Evolutionary conservation across 2,113 vertebrate genomes (phyloP).

Genomic region (Phocoena sinus): DNA sequence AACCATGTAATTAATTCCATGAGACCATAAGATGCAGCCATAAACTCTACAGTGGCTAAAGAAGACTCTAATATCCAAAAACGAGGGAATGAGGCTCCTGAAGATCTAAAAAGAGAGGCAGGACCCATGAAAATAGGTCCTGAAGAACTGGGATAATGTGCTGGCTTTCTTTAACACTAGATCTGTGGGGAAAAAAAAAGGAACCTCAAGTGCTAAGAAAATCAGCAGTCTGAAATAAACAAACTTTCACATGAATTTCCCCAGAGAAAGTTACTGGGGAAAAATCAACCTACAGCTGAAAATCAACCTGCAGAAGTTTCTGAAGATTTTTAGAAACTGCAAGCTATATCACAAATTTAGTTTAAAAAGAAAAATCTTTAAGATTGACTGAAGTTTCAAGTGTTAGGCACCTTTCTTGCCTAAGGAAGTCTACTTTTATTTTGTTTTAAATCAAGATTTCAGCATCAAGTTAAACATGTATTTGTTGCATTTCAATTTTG

Average conservation of each 20-base stretch:
- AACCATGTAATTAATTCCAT: background rate
- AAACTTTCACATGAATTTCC: background rate
- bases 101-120: background rate
- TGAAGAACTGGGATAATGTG: background rate
- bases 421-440: slow-evolving; percentile 41
- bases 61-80: background rate
- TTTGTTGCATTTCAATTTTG: slow-evolving; percentile 64
- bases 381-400: slow-evolving; percentile 65
- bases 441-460: slow-evolving; percentile 53
- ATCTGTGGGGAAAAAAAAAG: background rate
- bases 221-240: slow-evolving; percentile 19
- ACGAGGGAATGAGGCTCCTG: background rate
- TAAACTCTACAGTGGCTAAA: background rate
- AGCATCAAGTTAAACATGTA: slow-evolving; percentile 72
- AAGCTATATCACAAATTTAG: slow-evolving; percentile 57
- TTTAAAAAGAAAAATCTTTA: background rate
- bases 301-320: slow-evolving; percentile 46
- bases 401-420: slow-evolving; percentile 71
- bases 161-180: background rate
- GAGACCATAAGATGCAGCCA: background rate
- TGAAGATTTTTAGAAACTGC: slow-evolving; percentile 65
- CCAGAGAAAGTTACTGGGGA: background rate
- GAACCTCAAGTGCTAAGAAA: background rate
- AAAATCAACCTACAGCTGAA: background rate
- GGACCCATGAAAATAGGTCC: background rate